Base-by-base conservation (phyloP, 2,888 invertebrate genomes). In the Cremastinae sp. region DNA sequence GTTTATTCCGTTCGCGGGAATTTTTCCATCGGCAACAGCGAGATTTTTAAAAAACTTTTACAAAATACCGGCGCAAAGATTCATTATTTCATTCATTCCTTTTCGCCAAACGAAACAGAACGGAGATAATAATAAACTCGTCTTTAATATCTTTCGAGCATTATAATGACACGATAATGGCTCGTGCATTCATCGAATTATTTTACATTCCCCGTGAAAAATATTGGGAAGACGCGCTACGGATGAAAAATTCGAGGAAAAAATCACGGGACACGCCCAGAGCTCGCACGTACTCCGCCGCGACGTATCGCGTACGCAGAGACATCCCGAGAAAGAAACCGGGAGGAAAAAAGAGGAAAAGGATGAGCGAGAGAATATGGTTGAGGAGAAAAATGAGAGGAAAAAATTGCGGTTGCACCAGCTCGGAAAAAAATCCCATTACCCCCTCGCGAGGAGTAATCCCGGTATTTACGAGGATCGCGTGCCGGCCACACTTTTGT, bases 401-500 rank as follows among this genome's bases (percentile, higher is more conserved):
- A 22, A 38, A 18, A 49, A 45, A 14, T 62, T 18, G 56, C 34
- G 16, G 5, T 34, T 7, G 62, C 54, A 36, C 53, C 12, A 0
- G 4, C 47, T 68, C 47, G 69, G 69, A 45, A 64, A 69, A 76
- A 73, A 73, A 47, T 53, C 68, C 69, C 68, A 76, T 72, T 75
- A 72, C 75, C 61, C 51, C 47, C 54, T 38, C 38, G 69, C 71
- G 59, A 61, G 28, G 51, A 69, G 62, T 74, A 74, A 76, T 76
- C 76, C 47, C 20, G 51, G 76, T 76, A 76, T 76, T 76, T 70
- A 66, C 56, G 69, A 58, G 74, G 78, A 81, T 82, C 82, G 82
- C 82, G 82, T 83, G 82, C 83, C 82, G 68, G 75, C 75, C 75
- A 75, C 79, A 70, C 79, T 78, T 79, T 78, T 74, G 64, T 51